Evolutionary conservation across 1,140 invertebrate genomes (phyloP), one percentile per base, ranked within the genome.

Genomic region (Drosophila lacteicornis): DNA sequence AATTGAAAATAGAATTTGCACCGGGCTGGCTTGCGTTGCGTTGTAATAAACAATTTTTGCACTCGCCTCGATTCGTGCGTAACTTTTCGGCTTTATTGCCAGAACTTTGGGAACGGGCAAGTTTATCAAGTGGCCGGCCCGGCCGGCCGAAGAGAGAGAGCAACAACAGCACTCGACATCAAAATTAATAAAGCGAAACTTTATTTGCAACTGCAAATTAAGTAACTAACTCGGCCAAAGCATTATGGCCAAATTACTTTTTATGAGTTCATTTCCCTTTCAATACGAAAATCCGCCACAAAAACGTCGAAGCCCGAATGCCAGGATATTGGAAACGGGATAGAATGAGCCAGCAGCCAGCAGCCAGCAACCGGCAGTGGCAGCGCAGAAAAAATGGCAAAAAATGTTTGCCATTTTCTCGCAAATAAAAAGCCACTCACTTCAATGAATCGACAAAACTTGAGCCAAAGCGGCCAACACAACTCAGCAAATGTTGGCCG

Each of bases 141-240:
- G 47, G 57, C 61, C 60, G 45, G 56, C 47, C 46, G n/a, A 8
- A 0, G 42, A 17, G 42, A 43, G 8, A 43, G 8, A 75, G 46
- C 55, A 78, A 73, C 49, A 87, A 62, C 63, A 66, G 70, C 67
- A 76, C 55, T 83, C 66, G 75, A 78, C 69, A 90, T 75, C 70
- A 84, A 84, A 88, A 88, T 88, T 88, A 88, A 88, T 88, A 88
- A 88, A 90, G 85, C 81, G 85, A 90, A 90, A 90, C 85, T 90
- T 90, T 90, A 90, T 90, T 90, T 83, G 85, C 85, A 90, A 90
- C 85, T 90, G 85, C 86, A 90, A 90, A 90, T 90, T 83, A 90
- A 90, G 85, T 90, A 90, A 90, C 85, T 90, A 90, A 88, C 85
- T 88, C 79, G 78, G 63, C 79, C 78, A 82, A 90, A 85, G 81